phyloP scores from a whole-genome alignment of 1,140 invertebrate species.

The Heliconius hewitsoni region DNA sequence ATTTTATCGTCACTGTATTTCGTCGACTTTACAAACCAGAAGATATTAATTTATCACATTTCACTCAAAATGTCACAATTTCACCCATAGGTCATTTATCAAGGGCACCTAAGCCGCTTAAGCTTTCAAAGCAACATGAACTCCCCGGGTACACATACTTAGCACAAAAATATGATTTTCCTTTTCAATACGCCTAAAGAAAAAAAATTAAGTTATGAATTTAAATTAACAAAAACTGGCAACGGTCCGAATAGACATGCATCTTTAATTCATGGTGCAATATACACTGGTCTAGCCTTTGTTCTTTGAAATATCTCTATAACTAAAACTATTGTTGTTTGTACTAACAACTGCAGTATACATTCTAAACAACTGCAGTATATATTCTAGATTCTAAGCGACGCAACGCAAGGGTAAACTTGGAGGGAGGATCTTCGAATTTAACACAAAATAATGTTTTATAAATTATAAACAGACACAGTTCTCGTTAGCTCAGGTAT shows the following conservation, averaged over 20 bases:
- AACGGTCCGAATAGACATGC: background rate
- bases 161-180: background rate
- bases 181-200: background rate
- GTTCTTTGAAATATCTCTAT: conserved; percentile 16
- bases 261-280: conserved; percentile 14
- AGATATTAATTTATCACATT: conserved; percentile 9
- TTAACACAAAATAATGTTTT: background rate
- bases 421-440: background rate
- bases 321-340: background rate
- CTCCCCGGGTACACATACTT: background rate
- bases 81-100: conserved; percentile 7
- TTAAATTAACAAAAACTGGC: background rate
- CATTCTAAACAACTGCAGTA: background rate
- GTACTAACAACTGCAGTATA: conserved; percentile 4
- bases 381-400: background rate
- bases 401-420: background rate
- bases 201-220: background rate
- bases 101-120: background rate
- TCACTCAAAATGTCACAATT: conserved; percentile 7
- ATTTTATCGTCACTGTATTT: background rate
- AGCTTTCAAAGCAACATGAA: background rate
- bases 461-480: background rate
- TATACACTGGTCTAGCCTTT: background rate
- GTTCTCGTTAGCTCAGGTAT: too few relatives aligned
- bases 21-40: background rate